Percentiles rank a stretch among this genome's conserved stretches.
Evolutionary conservation across 2,888 invertebrate species (phyloP).

Genomic region (Abrostola triplasia): DNA sequence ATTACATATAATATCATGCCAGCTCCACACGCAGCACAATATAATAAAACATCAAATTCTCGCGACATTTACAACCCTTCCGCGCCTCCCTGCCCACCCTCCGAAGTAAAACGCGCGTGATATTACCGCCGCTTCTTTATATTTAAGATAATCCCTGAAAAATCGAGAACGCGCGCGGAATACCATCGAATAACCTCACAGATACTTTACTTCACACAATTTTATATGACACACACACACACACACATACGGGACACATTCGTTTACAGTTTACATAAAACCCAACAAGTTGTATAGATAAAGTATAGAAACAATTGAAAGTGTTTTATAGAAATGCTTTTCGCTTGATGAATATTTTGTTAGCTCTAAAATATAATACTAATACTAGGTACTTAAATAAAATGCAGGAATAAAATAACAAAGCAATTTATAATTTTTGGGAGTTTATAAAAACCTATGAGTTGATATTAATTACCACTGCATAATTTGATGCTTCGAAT

Average conservation of each 20-base stretch:
- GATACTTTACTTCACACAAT: neutral
- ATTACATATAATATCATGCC: too few species aligned
- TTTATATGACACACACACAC: neutral
- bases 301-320: too few species aligned
- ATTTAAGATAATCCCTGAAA: slow-evolving; percentile 47
- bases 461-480: too few species aligned
- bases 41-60: slow-evolving; percentile 44
- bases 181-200: neutral
- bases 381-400: too few species aligned
- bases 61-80: slow-evolving; percentile 32
- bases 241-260: neutral
- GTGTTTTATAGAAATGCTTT: too few species aligned
- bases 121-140: slow-evolving; percentile 41
- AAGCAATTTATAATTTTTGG: too few species aligned
- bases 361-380: too few species aligned
- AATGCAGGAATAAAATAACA: too few species aligned
- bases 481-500: too few species aligned
- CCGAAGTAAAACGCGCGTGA: slow-evolving; percentile 23
- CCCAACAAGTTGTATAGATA: neutral
- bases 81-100: slow-evolving; percentile 25
- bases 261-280: neutral
- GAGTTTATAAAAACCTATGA: too few species aligned
- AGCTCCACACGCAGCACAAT: slow-evolving; percentile 13
- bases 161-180: slow-evolving; percentile 21
- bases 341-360: too few species aligned